Percentiles rank a stretch among this genome's conserved stretches.
Evolutionary conservation across 2,797 vertebrate species (phyloP).

Genomic region (Mormyrops attenuatus): DNA sequence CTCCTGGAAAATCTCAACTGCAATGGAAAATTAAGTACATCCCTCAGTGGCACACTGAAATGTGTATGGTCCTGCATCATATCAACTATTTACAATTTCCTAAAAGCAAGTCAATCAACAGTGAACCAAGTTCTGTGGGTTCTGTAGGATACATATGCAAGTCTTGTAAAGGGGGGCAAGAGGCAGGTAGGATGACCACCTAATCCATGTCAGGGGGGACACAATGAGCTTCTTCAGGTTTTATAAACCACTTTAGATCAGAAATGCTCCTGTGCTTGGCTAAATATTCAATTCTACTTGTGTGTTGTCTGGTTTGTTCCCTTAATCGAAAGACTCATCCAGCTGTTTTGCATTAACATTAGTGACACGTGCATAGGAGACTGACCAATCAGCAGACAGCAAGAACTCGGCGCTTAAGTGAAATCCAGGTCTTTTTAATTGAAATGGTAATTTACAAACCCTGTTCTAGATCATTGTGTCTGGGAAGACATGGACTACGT

Average conservation of each 20-base stretch:
- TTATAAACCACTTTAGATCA: background rate
- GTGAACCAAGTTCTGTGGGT: background rate
- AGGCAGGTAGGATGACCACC: background rate
- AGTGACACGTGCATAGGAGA: background rate
- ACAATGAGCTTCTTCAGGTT: background rate
- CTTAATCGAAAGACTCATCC: background rate
- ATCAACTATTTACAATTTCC: background rate
- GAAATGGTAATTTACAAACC: background rate
- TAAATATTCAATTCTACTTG: background rate
- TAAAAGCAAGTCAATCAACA: background rate
- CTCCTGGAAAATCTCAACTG: background rate
- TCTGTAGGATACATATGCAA: background rate
- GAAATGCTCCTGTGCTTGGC: background rate
- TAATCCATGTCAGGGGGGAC: background rate
- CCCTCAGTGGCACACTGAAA: background rate
- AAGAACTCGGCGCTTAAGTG: background rate
- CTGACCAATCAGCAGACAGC: background rate
- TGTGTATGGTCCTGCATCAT: background rate
- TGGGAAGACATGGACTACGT: background rate
- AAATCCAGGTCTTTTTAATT: background rate
- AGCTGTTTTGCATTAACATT: background rate
- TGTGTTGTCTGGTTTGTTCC: background rate
- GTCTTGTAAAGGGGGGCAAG: background rate
- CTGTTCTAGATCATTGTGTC: background rate
- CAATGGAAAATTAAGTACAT: background rate